A percentile compares a stretch with the other conserved stretches of the same genome.
phyloP scores from a whole-genome alignment of 2,888 invertebrate genomes.

The Phlogophora meticulosa region DNA sequence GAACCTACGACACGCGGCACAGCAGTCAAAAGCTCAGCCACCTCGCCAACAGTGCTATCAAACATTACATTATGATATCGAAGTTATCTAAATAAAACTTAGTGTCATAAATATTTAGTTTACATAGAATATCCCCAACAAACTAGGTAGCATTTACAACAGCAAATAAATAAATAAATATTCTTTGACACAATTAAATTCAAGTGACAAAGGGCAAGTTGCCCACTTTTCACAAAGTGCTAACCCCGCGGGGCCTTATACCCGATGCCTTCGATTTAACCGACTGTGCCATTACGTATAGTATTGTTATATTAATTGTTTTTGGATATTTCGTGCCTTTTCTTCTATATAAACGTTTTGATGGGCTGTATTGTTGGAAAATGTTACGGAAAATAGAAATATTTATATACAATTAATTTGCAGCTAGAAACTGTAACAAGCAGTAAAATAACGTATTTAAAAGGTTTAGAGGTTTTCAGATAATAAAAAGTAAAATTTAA shows the following conservation, averaged over 20 bases:
- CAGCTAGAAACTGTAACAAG: background rate
- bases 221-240: conserved; percentile 80
- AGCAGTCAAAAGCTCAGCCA: too few species aligned
- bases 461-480: too few species aligned
- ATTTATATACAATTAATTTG: background rate
- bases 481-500: background rate
- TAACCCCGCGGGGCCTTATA: conserved; percentile 77
- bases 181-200: conserved; percentile 31
- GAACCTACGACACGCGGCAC: too few species aligned
- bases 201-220: conserved; percentile 45
- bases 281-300: conserved; percentile 65
- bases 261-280: conserved; percentile 70
- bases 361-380: conserved; percentile 44
- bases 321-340: conserved; percentile 68
- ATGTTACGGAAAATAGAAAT: background rate
- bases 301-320: conserved; percentile 59
- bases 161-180: background rate
- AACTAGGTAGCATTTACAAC: background rate
- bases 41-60: too few species aligned
- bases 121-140: background rate
- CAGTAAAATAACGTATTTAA: background rate
- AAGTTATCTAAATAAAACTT: too few species aligned
- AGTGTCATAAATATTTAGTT: background rate
- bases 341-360: conserved; percentile 24
- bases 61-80: too few species aligned